These are phyloP conservation scores for Eilema griseolum DNA, from an alignment of 2,888 invertebrate genomes.

Conservation along the genomic window DNA sequence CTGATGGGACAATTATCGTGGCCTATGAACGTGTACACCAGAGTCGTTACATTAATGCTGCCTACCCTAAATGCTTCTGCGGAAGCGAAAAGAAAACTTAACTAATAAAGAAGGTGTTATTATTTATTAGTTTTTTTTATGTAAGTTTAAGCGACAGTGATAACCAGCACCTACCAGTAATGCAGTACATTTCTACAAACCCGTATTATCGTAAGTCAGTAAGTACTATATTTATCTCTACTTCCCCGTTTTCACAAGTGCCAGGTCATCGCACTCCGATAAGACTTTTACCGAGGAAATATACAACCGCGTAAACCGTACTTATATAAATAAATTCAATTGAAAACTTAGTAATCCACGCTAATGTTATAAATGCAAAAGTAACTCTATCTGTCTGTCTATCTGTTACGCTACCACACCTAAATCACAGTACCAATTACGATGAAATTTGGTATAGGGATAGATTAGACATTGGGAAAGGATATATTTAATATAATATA, in stretches of 20 bases:
- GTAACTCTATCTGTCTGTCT: too few species aligned
- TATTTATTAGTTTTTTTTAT: not conserved
- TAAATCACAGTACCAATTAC: too few species aligned
- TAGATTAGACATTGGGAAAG: too few species aligned
- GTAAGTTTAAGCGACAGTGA: not conserved
- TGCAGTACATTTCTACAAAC: slow-evolving; percentile 4
- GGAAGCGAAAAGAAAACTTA: not conserved
- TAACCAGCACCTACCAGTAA: not conserved
- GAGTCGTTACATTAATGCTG: too few species aligned
- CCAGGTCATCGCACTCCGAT: slow-evolving; percentile 59
- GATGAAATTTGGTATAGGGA: too few species aligned
- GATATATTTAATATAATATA: too few species aligned
- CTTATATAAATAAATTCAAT: slow-evolving; percentile 10
- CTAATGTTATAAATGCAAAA: too few species aligned
- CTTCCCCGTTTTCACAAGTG: slow-evolving; percentile 34
- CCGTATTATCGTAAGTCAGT: not conserved
- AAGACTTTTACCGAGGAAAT: slow-evolving; percentile 66
- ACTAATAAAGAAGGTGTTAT: not conserved
- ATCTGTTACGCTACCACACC: too few species aligned
- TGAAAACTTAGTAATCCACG: not conserved
- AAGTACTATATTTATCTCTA: slow-evolving; percentile 11
- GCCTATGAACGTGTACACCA: too few species aligned
- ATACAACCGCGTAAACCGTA: slow-evolving; percentile 53
- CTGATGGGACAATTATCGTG: too few species aligned
- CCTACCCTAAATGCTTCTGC: not conserved